Percentiles rank a stretch among this genome's conserved stretches.
phyloP scores from a whole-genome alignment of 2,113 vertebrate species.

The Halichoeres trimaculatus region DNA sequence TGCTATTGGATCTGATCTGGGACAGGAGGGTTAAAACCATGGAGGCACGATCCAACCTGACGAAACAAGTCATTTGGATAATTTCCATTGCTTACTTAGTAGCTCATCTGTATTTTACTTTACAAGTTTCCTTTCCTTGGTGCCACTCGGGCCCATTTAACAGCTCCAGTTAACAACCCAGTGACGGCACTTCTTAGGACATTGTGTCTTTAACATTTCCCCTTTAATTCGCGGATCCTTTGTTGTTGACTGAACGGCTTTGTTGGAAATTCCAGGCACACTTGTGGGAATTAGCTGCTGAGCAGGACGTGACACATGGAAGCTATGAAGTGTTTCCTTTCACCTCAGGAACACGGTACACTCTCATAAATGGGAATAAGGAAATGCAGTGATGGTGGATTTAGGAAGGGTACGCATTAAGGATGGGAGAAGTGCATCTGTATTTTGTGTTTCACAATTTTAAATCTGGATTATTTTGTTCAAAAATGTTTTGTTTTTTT shows the following conservation, averaged over 20 bases:
- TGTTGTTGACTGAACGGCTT: constrained; percentile 24
- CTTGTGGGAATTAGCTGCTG: constrained; percentile 54
- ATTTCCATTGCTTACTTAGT: neutral
- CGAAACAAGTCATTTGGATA: constrained; percentile 5
- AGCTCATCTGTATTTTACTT: neutral
- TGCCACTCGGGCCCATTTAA: neutral
- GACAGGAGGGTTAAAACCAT: neutral
- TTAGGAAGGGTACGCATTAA: constrained; percentile 14
- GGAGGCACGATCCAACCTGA: neutral
- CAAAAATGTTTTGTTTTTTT: no score
- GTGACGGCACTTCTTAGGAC: neutral
- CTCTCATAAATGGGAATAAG: constrained; percentile 35
- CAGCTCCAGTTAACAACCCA: neutral
- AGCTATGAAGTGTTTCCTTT: constrained; percentile 66
- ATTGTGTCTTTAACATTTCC: constrained; percentile 24
- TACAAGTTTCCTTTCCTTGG: neutral
- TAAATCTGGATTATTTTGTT: no score
- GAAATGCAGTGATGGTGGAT: constrained; percentile 50
- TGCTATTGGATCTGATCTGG: neutral
- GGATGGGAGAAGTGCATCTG: no score
- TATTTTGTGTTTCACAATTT: no score
- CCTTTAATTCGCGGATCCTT: constrained; percentile 20
- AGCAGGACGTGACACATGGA: constrained; percentile 75
- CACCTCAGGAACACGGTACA: constrained; percentile 38
- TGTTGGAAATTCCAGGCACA: constrained; percentile 63